phyloP scores from a whole-genome alignment of 2,113 vertebrate species.

The Fregata magnificens region DNA sequence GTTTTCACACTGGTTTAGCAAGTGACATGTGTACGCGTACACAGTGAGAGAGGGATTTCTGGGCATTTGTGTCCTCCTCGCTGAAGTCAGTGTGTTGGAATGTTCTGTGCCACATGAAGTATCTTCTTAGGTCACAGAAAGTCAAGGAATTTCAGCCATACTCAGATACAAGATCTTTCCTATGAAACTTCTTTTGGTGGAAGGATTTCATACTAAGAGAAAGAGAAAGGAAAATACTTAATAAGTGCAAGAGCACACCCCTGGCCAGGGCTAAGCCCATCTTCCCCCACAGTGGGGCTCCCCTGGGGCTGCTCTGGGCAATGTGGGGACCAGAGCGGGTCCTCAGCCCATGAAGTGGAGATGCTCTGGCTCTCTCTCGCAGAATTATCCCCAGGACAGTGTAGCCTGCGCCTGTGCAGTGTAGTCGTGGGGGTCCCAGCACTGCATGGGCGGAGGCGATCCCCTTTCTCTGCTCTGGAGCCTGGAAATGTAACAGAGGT shows the following conservation, averaged over 20 bases:
- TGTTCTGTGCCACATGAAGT: background rate
- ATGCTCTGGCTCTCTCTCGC: background rate
- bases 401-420: too few relatives aligned
- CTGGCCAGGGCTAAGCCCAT: background rate
- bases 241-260: background rate
- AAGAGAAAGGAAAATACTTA: background rate
- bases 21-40: too few relatives aligned
- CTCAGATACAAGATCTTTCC: background rate
- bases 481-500: background rate
- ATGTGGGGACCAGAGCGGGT: background rate
- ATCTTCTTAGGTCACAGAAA: background rate
- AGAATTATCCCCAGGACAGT: too few relatives aligned
- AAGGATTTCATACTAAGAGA: background rate
- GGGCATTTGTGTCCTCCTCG: background rate
- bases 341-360: background rate
- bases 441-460: accelerated
- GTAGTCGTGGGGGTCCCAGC: background rate
- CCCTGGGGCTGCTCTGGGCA: background rate
- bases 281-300: background rate
- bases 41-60: background rate
- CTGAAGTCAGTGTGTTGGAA: background rate
- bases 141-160: background rate
- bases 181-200: background rate
- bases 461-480: background rate
- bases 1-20: background rate